phyloP scores from a whole-genome alignment of 2,888 invertebrate species.

The Caenorhabditis sp. region DNA sequence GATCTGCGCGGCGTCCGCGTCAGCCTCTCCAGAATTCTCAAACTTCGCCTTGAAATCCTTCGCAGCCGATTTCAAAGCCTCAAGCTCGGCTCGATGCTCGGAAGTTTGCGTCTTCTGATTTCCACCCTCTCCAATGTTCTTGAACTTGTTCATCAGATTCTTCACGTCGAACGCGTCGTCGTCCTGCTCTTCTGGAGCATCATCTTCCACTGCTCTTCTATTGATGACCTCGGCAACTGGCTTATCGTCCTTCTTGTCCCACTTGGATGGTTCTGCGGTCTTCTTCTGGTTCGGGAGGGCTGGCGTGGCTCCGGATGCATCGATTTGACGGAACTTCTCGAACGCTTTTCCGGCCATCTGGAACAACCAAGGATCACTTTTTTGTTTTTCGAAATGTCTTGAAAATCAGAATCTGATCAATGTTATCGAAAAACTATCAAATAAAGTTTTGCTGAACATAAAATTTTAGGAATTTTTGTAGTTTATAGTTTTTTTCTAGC shows the following conservation, averaged over 20 bases:
- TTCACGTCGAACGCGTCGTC: slow-evolving; percentile 82
- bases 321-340: slow-evolving; percentile 92
- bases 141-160: slow-evolving; percentile 83
- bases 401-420: too few relatives aligned
- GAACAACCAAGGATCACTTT: slow-evolving; percentile 59
- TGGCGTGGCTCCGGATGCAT: slow-evolving; percentile 86
- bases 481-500: too few relatives aligned
- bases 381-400: background rate
- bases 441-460: too few relatives aligned
- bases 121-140: slow-evolving; percentile 78
- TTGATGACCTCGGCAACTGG: slow-evolving; percentile 81
- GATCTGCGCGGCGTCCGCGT: slow-evolving; percentile 83
- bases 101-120: slow-evolving; percentile 53
- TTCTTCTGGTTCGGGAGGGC: slow-evolving; percentile 67
- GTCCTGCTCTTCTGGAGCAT: slow-evolving; percentile 72
- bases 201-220: slow-evolving; percentile 68
- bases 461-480: too few relatives aligned
- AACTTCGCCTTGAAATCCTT: slow-evolving; percentile 83
- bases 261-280: slow-evolving; percentile 76
- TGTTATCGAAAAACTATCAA: too few relatives aligned
- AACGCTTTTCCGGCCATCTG: slow-evolving; percentile 90
- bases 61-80: slow-evolving; percentile 73
- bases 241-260: slow-evolving; percentile 80
- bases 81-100: slow-evolving; percentile 72
- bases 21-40: slow-evolving; percentile 83